Base-by-base conservation (phyloP, 2,888 invertebrate species). In the Machimus atricapillus region DNA sequence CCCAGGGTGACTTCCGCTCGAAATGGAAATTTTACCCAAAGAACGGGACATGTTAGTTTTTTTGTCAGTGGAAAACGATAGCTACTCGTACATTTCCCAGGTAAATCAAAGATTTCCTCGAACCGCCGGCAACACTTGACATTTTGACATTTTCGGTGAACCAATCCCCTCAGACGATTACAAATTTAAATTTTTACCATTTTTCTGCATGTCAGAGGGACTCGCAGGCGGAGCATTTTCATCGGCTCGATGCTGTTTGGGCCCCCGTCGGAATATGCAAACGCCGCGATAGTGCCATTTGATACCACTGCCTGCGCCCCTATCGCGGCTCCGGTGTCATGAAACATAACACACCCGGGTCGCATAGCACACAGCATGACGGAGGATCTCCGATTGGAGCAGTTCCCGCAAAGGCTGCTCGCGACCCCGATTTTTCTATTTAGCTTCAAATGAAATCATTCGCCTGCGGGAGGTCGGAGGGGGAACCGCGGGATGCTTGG, bases 101-200 rank as follows among this genome's bases (percentile, higher is more conserved):
- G 86, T 78, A 66, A 86, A 86, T 79, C 66, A 78, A 66, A 78
- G 37, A 86, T 85, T 85, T 85, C n/a, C 74, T 34, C 46, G 27
- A 74, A 74, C 73, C 23, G 31, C 34, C 14, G 14, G 56, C 82
- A 73, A 9, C 46, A 16, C 74, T 85, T 85, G 85, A 85, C 85
- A 85, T 85, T 74, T 85, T 85, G 85, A 85, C 85, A 85, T 85
- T 85, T 27, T 74, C 85, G 74, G 85, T 46, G 23, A 23, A 74
- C 85, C 85, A 85, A 85, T 43, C 85, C 85, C 43, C 73, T 73
- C 52, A 74, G 34, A 43, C 81, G 88, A 88, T 88, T 88, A 87
- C 88, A 88, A 88, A 88, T 88, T 88, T 86, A 87, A 88, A 88
- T 87, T 88, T 87, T 82, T 82, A 82, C 88, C 86, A 88, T 88